Conservation (phyloP, 2,888 invertebrate species). For the Strigamia maritima region DNA sequence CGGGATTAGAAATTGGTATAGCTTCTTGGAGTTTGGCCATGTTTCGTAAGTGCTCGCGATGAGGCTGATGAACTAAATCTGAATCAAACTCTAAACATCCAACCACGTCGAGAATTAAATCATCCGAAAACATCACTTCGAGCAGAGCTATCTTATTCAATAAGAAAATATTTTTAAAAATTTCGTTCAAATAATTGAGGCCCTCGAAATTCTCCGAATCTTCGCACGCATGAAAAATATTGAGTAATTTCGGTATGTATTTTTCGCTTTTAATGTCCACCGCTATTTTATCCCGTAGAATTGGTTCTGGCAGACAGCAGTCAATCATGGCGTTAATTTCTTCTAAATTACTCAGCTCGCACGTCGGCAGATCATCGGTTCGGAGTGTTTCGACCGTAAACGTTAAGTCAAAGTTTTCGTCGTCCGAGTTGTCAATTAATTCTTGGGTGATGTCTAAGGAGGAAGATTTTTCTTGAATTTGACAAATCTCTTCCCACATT, state of each 20-base stretch:
- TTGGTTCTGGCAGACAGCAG: constrained; percentile 81
- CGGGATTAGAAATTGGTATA: constrained; percentile 90
- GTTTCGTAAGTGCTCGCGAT: constrained; percentile 91
- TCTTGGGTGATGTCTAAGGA: constrained; percentile 97
- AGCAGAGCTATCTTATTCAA: constrained; percentile 95
- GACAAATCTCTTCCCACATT: constrained; percentile 99
- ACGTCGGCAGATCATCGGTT: constrained; percentile 89
- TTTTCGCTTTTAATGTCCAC: constrained; percentile 88
- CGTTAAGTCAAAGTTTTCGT: constrained; percentile 94
- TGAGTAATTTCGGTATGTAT: constrained; percentile 90
- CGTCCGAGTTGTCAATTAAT: constrained; percentile 92
- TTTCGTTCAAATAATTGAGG: constrained; percentile 90
- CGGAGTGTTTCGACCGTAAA: constrained; percentile 93
- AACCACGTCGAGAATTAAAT: constrained; percentile 94
- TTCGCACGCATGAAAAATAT: constrained; percentile 95
- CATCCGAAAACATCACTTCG: constrained; percentile 95
- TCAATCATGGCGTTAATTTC: constrained; percentile 90
- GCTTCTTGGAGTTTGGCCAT: constrained; percentile 78
- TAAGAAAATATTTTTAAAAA: constrained; percentile 97
- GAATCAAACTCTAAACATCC: constrained; percentile 99
- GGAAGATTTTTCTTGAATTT: constrained; percentile 98
- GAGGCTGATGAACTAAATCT: constrained; percentile 72
- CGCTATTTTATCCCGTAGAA: constrained; percentile 90
- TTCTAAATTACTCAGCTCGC: constrained; percentile 87
- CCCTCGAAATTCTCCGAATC: constrained; percentile 93